phyloP scores from a whole-genome alignment of 2,797 vertebrate genomes.

The Acanthurus lineatus region DNA sequence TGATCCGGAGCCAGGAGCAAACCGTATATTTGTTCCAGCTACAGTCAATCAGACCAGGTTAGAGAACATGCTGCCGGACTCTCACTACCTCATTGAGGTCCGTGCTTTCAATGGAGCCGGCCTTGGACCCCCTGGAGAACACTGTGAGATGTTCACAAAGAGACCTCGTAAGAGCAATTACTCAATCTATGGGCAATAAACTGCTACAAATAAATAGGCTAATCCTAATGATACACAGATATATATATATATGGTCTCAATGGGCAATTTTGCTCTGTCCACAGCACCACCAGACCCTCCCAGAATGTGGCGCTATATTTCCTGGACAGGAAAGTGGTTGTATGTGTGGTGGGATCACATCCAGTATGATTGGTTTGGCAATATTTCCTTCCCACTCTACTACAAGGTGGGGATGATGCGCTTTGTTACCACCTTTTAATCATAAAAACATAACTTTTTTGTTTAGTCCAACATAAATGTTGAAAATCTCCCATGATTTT shows the following conservation, averaged over 20 bases:
- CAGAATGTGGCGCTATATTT: constrained; percentile 90
- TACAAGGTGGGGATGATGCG: constrained; percentile 89
- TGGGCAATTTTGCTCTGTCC: constrained; percentile 8
- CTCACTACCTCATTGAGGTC: constrained; percentile 94
- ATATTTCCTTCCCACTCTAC: constrained; percentile 95
- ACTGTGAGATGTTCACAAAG: constrained; percentile 91
- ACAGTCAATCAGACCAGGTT: constrained; percentile 90
- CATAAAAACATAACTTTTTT: rapidly evolving
- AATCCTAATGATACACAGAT: background rate
- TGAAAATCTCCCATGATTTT: background rate
- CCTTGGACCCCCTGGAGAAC: constrained; percentile 91
- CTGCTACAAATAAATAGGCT: background rate
- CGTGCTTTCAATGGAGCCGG: constrained; percentile 95
- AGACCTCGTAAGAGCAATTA: constrained; percentile 91
- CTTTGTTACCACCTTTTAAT: background rate
- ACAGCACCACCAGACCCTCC: constrained; percentile 94
- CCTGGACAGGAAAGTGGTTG: constrained; percentile 86
- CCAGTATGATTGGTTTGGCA: constrained; percentile 89
- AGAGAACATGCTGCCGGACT: constrained; percentile 94
- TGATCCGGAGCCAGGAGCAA: constrained; percentile 93
- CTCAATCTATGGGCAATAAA: too few species aligned
- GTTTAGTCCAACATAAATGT: background rate
- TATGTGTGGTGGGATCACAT: constrained; percentile 98
- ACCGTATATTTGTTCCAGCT: constrained; percentile 90
- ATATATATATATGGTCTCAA: background rate